Conservation (phyloP, 2,888 invertebrate species). For the Holacanthella duospinosa region DNA sequence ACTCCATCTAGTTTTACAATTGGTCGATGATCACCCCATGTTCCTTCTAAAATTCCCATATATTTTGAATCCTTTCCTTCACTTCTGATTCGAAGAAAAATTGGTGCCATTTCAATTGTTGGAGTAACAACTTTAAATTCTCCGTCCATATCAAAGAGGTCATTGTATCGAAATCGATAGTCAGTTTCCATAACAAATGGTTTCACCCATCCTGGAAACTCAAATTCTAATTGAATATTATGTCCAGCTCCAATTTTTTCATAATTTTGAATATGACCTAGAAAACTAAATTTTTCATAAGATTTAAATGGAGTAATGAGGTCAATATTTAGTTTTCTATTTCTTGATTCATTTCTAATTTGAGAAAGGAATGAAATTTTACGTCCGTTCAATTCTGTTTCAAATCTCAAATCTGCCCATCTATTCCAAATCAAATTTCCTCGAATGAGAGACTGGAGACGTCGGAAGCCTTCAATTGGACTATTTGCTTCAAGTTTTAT, state of each 20-base stretch:
- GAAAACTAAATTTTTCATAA: constrained; percentile 35
- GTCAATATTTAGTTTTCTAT: constrained; percentile 25
- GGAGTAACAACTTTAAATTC: constrained; percentile 36
- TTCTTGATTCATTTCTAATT: constrained; percentile 24
- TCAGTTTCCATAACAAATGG: constrained; percentile 36
- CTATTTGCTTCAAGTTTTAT: constrained; percentile 12
- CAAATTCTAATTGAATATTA: constrained; percentile 34
- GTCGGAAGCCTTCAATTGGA: constrained; percentile 13
- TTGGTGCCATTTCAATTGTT: constrained; percentile 30
- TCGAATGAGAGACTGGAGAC: constrained; percentile 27
- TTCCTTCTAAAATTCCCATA: constrained; percentile 31
- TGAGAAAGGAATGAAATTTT: constrained; percentile 33
- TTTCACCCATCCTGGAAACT: constrained; percentile 33
- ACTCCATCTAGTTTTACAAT: constrained; percentile 21
- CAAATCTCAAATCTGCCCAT: constrained; percentile 23
- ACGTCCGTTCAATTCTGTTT: constrained; percentile 34
- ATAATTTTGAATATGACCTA: constrained; percentile 32
- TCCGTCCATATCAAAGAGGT: constrained; percentile 32
- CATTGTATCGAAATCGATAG: constrained; percentile 34
- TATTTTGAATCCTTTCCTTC: constrained; percentile 27
- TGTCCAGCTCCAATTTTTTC: constrained; percentile 33
- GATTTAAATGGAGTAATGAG: constrained; percentile 37
- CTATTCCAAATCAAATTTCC: constrained; percentile 24
- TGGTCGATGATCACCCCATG: constrained; percentile 22
- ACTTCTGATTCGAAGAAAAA: constrained; percentile 31